Base-by-base conservation (phyloP, 2,113 vertebrate genomes). In the Calyptomena viridis region DNA sequence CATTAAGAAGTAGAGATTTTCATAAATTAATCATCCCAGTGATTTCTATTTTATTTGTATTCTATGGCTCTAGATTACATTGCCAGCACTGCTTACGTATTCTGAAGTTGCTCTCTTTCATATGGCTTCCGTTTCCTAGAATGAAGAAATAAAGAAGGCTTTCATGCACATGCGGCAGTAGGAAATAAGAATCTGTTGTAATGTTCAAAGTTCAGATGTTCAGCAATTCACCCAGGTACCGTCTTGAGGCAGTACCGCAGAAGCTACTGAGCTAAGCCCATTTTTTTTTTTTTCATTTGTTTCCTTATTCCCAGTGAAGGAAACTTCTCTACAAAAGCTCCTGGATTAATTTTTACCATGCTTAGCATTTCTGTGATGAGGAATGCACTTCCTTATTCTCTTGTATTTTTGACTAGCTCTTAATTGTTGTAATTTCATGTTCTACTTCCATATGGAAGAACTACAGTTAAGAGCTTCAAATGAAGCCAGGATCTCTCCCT, bases 131-230 rank as follows among this genome's bases (percentile, higher is more conserved):
- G 2, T 73, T 86, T 95, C 69, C 64, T 80, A 69, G 35, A 23
- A 82, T 86, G 59, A 79, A 77, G 92, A 83, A 67, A 90, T 86
- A 94, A 95, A 96, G 67, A 69, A 82, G 24, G 44, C 56, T 90
- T 93, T 93, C 81, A 80, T 78, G 84, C 55, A 86, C 0, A 0
- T 39, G 71, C 1, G 2, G 19, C 55, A 53, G 27, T 27, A 76
- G 63, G 40, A 94, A 74, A 74, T 58, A 59, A 39, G n/a, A 79
- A 30, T 58, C 80, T 72, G 73, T 74, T 89, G 77, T 52, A 83
- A 85, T 40, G 49, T 73, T 87, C 80, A 88, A 94, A 87, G 72
- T 93, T 84, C 90, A 76, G 82, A 60, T 40, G 39, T 56, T 53
- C 75, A 89, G 46, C n/a, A 74, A 40, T 28, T 66, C 42, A 49